Evolutionary conservation across 1,140 invertebrate species (phyloP).

Genomic region (Hyles euphorbiae): DNA sequence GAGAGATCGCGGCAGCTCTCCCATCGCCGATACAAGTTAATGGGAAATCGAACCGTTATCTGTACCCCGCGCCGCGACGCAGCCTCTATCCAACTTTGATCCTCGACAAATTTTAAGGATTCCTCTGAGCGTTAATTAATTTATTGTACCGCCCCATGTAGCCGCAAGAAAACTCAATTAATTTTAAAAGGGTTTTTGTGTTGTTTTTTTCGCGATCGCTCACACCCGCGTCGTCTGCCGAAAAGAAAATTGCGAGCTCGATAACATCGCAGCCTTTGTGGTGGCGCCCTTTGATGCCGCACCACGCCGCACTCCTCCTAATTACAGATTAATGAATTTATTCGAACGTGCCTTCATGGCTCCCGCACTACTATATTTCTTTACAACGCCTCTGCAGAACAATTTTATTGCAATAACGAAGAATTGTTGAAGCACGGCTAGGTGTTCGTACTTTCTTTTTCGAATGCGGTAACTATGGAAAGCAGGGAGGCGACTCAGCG

Average conservation of each 20-base stretch:
- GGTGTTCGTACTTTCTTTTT: no score
- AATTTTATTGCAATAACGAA: no score
- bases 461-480: no score
- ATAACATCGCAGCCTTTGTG: constrained; percentile 53
- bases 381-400: no score
- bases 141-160: constrained; percentile 70
- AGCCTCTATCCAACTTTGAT: constrained; percentile 61
- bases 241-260: constrained; percentile 60
- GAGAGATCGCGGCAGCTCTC: constrained; percentile 60
- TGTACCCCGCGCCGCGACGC: constrained; percentile 25
- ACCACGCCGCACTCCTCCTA: constrained; percentile 31
- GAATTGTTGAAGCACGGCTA: no score
- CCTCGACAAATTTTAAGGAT: constrained; percentile 73
- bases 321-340: constrained; percentile 62
- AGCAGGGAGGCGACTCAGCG: no score
- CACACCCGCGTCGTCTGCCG: constrained; percentile 28
- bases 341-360: background rate
- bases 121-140: constrained; percentile 74
- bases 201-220: constrained; percentile 64
- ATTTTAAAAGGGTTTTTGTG: constrained; percentile 75
- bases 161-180: constrained; percentile 75
- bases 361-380: no score
- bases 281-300: constrained; percentile 38
- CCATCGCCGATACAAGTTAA: constrained; percentile 71
- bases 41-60: constrained; percentile 74